Base-by-base conservation (phyloP, 2,888 invertebrate genomes). In the Drosophila emarginata region DNA sequence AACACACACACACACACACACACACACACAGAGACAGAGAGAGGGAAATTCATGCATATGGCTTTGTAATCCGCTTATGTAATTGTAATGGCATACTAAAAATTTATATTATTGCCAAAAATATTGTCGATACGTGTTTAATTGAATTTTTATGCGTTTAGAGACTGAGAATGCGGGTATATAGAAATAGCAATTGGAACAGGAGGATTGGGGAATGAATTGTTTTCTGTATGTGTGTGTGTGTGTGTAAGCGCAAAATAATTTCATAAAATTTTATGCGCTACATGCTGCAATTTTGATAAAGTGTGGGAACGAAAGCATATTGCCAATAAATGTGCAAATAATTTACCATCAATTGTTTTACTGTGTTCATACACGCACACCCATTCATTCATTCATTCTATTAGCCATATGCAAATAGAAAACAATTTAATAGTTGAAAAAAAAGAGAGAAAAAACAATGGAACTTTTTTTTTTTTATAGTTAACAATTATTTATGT, bases 121-220 rank as follows among this genome's bases (percentile, higher is more conserved):
- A 87, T 83, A 83, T 87, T 76, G 82, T 76, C 64, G 78, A 81
- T 81, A 83, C 87, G 87, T 83, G 82, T 88, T 85, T 85, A 88
- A 85, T 85, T 85, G 84, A 85, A 87, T 87, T 84, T 87, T 85
- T 87, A 84, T 84, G 85, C 79, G 82, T 79, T 80, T 57, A 67
- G 59, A 50, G 39, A 52, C 62, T 39, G 58, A 45, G 40, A 37
- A 18, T 18, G 26, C 6, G 23, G 32, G 32, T 32, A 32, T 32
- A 32, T 32, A 32, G 26, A 26, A 26, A 26, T 6, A 6, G 6
- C 26, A 6, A 26, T 5, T 11, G 11, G 32, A 9, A 2, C 11
- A 32, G 32, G 32, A 23, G 23, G 23, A 11, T 9, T 7, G 32
- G 32, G 26, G 5, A 26, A 26, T 26, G 26, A 5, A 23, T 2